Evolutionary conservation across 2,888 invertebrate species (phyloP).

Genomic region (Macrosoma leucophasiata): DNA sequence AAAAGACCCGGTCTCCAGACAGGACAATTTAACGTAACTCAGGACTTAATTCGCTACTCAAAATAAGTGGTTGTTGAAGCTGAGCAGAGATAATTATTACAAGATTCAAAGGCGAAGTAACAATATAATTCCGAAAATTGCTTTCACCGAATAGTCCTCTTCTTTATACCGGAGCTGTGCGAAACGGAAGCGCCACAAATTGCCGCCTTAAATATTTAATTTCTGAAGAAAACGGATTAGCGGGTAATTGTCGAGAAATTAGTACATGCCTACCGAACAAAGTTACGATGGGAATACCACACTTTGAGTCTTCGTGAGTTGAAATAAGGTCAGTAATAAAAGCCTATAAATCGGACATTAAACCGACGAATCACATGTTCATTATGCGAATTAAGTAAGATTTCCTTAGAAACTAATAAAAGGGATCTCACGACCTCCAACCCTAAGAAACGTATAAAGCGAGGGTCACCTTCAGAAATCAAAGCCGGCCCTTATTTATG

Average conservation of each 20-base stretch:
- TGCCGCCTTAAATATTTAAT: constrained; percentile 64
- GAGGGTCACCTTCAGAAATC: constrained; percentile 68
- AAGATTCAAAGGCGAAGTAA: constrained; percentile 63
- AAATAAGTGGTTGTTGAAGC: constrained; percentile 65
- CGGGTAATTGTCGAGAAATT: constrained; percentile 49
- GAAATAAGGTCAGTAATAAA: constrained; percentile 30
- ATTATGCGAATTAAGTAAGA: constrained; percentile 61
- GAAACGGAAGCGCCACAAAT: constrained; percentile 63
- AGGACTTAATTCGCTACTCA: constrained; percentile 52
- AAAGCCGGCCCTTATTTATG: constrained; percentile 68
- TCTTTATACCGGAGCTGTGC: constrained; percentile 52
- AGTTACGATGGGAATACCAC: constrained; percentile 27
- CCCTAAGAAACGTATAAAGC: constrained; percentile 49
- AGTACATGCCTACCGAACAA: constrained; percentile 34
- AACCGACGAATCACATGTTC: constrained; percentile 48
- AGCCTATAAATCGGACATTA: constrained; percentile 33
- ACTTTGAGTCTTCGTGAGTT: constrained; percentile 29
- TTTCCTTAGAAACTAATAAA: constrained; percentile 62
- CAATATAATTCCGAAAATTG: constrained; percentile 67
- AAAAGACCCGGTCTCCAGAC: no score
- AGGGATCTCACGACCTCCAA: constrained; percentile 53
- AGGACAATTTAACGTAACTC: constrained; percentile 45
- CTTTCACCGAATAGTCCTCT: constrained; percentile 56
- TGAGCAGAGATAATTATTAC: constrained; percentile 64
- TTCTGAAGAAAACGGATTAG: constrained; percentile 61